phyloP scores from a whole-genome alignment of 1,140 invertebrate species.

The Streblospio benedicti region DNA sequence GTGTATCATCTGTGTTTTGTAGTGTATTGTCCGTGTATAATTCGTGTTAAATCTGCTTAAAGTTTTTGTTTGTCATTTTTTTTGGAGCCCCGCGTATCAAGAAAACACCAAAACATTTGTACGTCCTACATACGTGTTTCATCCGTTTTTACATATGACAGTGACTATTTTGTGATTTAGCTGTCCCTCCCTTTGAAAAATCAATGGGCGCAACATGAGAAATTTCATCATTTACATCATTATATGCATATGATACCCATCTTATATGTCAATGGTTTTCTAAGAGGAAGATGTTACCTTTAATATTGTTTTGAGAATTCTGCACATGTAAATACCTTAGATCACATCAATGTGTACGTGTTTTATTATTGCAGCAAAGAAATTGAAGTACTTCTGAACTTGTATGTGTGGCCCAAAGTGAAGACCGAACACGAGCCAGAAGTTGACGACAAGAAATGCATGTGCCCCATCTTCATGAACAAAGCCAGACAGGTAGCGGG shows the following conservation, averaged over 20 bases:
- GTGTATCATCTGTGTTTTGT: too few relatives aligned
- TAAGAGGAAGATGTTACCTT: background rate
- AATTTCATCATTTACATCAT: too few relatives aligned
- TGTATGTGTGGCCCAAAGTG: constrained; percentile 16
- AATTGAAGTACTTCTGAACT: constrained; percentile 4
- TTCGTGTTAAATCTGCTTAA: too few relatives aligned
- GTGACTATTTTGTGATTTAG: too few relatives aligned
- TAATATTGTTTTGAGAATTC: constrained; percentile 17
- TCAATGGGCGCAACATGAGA: too few relatives aligned
- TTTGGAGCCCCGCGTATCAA: too few relatives aligned
- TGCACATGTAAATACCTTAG: background rate
- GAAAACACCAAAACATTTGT: too few relatives aligned
- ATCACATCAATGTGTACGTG: background rate
- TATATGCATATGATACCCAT: background rate
- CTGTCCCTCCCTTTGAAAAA: too few relatives aligned
- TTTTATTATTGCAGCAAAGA: constrained; percentile 3
- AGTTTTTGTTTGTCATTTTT: too few relatives aligned
- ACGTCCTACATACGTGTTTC: too few relatives aligned
- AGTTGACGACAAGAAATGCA: constrained; percentile 15
- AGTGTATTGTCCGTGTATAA: too few relatives aligned
- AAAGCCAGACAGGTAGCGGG: constrained; percentile 25
- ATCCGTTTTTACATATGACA: too few relatives aligned
- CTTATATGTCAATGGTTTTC: background rate
- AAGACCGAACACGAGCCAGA: constrained; percentile 4
- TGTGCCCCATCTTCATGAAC: constrained; percentile 40